Evolutionary conservation across 2,888 invertebrate species (phyloP).

Genomic region (Spodoptera littoralis): DNA sequence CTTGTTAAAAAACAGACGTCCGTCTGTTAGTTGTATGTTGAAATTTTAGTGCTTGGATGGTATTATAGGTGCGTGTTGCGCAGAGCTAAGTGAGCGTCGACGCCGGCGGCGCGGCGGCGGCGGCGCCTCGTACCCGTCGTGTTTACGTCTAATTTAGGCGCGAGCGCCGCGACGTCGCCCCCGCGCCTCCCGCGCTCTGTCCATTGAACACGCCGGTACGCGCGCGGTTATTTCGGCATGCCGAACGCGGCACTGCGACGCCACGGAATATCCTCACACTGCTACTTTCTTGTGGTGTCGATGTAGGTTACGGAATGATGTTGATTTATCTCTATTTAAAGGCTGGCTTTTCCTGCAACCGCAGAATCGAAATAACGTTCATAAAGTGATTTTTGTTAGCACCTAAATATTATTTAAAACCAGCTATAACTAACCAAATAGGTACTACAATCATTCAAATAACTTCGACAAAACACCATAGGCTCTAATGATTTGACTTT

Average conservation of each 20-base stretch:
- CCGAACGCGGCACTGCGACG: conserved; percentile 75
- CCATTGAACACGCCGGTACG: conserved; percentile 85
- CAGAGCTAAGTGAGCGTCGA: conserved; percentile 61
- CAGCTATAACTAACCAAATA: no score
- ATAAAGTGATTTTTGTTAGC: no score
- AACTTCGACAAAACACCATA: no score
- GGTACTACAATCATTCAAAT: no score
- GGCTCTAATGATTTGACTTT: no score
- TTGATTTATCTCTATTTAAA: conserved; percentile 29
- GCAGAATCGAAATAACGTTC: neutral
- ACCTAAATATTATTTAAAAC: no score
- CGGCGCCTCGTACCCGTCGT: conserved; percentile 84
- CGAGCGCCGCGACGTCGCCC: conserved; percentile 85
- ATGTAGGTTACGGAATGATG: conserved; percentile 56
- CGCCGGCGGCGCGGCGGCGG: conserved; percentile 55
- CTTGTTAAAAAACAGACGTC: conserved; percentile 11
- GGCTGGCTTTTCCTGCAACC: neutral
- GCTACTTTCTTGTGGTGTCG: conserved; percentile 56
- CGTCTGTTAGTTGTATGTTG: conserved; percentile 19
- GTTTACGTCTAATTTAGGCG: conserved; percentile 89
- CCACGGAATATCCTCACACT: conserved; percentile 68
- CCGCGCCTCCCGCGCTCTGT: conserved; percentile 74
- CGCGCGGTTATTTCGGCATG: conserved; percentile 85
- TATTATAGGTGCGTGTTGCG: conserved; percentile 50
- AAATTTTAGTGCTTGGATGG: conserved; percentile 51